Percentiles rank a stretch among this genome's conserved stretches.
These are phyloP conservation scores for Gonocerus acuteangulatus DNA, from an alignment of 2,888 invertebrate genomes.

Conservation along the genomic window DNA sequence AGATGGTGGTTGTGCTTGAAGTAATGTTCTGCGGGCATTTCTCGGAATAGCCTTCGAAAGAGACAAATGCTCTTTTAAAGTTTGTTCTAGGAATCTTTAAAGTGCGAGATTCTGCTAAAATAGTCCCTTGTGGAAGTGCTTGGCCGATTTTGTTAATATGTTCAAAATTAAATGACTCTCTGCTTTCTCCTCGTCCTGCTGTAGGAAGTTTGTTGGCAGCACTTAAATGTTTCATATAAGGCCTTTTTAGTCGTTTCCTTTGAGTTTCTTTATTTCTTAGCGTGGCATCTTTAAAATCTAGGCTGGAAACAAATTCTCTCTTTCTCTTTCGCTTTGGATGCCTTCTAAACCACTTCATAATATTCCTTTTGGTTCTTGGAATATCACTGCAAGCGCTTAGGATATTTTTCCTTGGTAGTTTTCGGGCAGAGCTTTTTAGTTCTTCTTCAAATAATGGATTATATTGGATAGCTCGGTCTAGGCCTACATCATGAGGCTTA, in stretches of 20 bases:
- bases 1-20: neutral
- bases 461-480: too few species aligned
- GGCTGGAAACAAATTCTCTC: slow-evolving; percentile 1
- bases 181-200: too few species aligned
- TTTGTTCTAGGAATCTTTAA: neutral
- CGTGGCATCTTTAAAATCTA: neutral
- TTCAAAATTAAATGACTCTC: too few species aligned
- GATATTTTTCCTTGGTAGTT: too few species aligned
- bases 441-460: too few species aligned
- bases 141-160: too few species aligned
- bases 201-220: too few species aligned
- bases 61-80: slow-evolving; percentile 1
- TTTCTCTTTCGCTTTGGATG: neutral
- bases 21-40: too few species aligned
- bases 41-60: neutral
- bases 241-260: neutral
- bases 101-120: too few species aligned
- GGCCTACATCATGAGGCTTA: neutral
- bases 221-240: neutral
- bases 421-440: too few species aligned
- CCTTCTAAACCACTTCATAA: neutral
- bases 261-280: neutral
- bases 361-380: neutral
- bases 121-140: too few species aligned
- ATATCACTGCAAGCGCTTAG: too few species aligned